A percentile compares a stretch with the other conserved stretches of the same genome.
Conservation (phyloP, 2,797 vertebrate genomes). For the Tauraco hartlaubi region DNA sequence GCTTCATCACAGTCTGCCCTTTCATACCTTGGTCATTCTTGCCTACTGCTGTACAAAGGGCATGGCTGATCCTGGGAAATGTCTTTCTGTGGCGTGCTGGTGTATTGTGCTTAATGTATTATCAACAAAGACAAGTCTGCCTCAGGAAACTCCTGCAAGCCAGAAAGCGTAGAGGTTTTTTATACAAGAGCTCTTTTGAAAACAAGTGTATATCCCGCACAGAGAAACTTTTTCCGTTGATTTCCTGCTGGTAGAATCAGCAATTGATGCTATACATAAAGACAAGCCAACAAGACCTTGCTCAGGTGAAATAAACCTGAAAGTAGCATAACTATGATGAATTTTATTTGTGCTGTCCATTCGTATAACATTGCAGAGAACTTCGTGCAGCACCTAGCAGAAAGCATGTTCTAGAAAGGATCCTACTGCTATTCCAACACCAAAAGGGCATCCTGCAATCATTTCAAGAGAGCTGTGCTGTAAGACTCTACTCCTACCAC, state of each 20-base stretch:
- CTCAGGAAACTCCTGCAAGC: slow-evolving; percentile 35
- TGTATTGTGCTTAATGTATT: slow-evolving; percentile 30
- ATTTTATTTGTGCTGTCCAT: background rate
- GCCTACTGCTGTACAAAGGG: slow-evolving; percentile 28
- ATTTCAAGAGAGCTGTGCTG: background rate
- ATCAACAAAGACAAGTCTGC: slow-evolving; percentile 40
- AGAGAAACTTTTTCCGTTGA: background rate
- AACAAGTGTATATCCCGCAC: background rate
- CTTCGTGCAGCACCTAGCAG: background rate
- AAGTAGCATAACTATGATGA: background rate
- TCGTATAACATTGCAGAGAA: background rate
- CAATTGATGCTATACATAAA: background rate
- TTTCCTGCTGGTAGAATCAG: slow-evolving; percentile 1
- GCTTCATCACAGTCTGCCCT: background rate
- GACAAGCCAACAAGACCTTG: background rate
- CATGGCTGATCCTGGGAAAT: slow-evolving; percentile 5
- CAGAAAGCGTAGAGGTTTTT: background rate
- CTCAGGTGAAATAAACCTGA: background rate
- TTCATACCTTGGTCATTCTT: slow-evolving; percentile 40
- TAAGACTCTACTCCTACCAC: background rate
- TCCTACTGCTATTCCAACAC: background rate
- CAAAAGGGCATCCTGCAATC: background rate
- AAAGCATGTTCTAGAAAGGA: background rate
- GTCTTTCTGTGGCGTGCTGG: slow-evolving; percentile 7
- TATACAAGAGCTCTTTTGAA: background rate